These are phyloP conservation scores for Empis livida DNA, from an alignment of 2,888 invertebrate genomes.

Conservation along the genomic window DNA sequence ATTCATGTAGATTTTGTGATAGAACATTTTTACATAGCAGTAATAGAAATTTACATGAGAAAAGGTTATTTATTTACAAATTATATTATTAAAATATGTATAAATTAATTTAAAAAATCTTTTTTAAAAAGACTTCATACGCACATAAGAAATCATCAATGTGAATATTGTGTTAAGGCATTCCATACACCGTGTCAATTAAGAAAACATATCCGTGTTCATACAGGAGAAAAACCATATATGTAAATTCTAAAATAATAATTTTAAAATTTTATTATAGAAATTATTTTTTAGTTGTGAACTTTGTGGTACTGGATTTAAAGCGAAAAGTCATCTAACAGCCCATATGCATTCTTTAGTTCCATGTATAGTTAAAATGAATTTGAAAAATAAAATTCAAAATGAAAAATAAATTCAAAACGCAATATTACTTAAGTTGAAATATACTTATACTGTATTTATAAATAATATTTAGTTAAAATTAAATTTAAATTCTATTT, in stretches of 20 bases:
- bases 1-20: constrained; percentile 20
- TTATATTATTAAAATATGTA: background rate
- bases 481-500: too few relatives aligned
- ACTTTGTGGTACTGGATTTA: constrained; percentile 11
- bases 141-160: background rate
- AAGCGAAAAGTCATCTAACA: constrained; percentile 10
- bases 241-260: background rate
- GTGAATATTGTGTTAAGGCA: constrained; percentile 4
- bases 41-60: background rate
- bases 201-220: constrained; percentile 7
- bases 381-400: background rate
- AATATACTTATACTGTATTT: too few relatives aligned
- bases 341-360: constrained; percentile 8
- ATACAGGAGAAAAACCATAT: constrained; percentile 5
- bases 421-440: too few relatives aligned
- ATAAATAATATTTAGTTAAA: too few relatives aligned
- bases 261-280: background rate
- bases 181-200: constrained; percentile 5
- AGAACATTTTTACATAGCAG: constrained; percentile 3
- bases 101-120: background rate
- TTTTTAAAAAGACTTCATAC: background rate
- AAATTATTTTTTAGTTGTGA: constrained; percentile 5
- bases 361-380: background rate
- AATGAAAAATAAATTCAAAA: background rate
- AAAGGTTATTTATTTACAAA: background rate